Percentiles rank a stretch among this genome's conserved stretches.
Evolutionary conservation across 2,888 invertebrate genomes (phyloP).

Genomic region (Microdon myrmicae): DNA sequence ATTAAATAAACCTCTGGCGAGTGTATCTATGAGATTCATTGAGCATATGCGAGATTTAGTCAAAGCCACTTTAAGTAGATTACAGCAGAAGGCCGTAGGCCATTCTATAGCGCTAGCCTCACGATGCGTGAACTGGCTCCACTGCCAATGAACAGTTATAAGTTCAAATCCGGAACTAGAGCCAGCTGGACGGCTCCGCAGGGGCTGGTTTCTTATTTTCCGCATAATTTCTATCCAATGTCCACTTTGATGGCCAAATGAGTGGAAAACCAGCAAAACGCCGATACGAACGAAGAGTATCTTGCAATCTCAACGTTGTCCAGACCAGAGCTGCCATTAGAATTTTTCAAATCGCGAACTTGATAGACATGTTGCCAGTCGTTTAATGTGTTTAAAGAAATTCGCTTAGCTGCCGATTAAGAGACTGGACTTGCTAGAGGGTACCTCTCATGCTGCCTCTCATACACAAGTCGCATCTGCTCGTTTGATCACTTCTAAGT

Average conservation of each 20-base stretch:
- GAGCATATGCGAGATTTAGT: constrained; percentile 31
- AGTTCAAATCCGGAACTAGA: constrained; percentile 44
- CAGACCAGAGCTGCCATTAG: constrained; percentile 35
- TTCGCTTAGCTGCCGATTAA: constrained; percentile 34
- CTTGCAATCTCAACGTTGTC: neutral
- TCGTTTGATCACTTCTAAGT: no score
- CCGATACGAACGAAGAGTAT: neutral
- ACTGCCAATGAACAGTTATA: constrained; percentile 38
- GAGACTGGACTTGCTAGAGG: no score
- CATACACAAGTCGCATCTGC: no score
- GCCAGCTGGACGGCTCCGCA: constrained; percentile 40
- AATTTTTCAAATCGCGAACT: constrained; percentile 47
- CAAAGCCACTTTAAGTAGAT: constrained; percentile 33
- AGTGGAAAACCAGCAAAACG: constrained; percentile 4
- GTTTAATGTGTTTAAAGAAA: neutral
- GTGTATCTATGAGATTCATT: constrained; percentile 13
- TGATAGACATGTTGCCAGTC: constrained; percentile 39
- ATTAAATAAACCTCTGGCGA: constrained; percentile 3
- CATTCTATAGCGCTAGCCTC: neutral
- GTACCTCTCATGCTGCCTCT: no score
- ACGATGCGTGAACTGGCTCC: constrained; percentile 45
- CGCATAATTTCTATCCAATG: constrained; percentile 32
- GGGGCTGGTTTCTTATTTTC: constrained; percentile 44
- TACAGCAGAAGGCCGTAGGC: neutral
- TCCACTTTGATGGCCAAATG: constrained; percentile 38